Conservation (phyloP, 2,888 invertebrate genomes). For the Ptychoptera contaminata region DNA sequence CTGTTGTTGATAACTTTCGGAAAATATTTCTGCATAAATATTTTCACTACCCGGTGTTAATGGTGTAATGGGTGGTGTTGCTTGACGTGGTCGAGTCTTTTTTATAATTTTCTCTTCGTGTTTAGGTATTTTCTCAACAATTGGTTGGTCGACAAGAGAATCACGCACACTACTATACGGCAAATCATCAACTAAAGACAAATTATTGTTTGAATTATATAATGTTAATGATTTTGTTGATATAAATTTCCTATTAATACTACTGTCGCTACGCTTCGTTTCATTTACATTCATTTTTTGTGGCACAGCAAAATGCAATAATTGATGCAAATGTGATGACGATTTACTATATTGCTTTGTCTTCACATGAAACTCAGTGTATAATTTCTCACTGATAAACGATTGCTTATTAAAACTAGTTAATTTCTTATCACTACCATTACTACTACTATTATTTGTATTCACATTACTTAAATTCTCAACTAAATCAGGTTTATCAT, state of each 20-base stretch:
- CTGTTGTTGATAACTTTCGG: constrained; percentile 16
- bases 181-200: constrained; percentile 38
- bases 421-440: neutral
- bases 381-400: constrained; percentile 50
- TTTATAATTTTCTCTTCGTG: neutral
- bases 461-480: neutral
- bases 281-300: constrained; percentile 40
- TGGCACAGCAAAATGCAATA: constrained; percentile 27
- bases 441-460: neutral
- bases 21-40: constrained; percentile 54
- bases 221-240: neutral
- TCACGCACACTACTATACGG: constrained; percentile 57
- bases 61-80: constrained; percentile 12
- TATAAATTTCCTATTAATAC: neutral
- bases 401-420: constrained; percentile 31
- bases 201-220: constrained; percentile 26
- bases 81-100: constrained; percentile 13
- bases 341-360: constrained; percentile 49
- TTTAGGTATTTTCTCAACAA: neutral
- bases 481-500: neutral
- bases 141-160: constrained; percentile 31
- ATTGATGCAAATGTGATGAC: constrained; percentile 38
- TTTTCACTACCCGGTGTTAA: constrained; percentile 35
- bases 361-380: constrained; percentile 55
- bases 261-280: constrained; percentile 1